Percentiles rank a stretch among this genome's conserved stretches.
These are phyloP conservation scores for Oxyura jamaicensis DNA, from an alignment of 2,113 vertebrate genomes.

Conservation along the genomic window DNA sequence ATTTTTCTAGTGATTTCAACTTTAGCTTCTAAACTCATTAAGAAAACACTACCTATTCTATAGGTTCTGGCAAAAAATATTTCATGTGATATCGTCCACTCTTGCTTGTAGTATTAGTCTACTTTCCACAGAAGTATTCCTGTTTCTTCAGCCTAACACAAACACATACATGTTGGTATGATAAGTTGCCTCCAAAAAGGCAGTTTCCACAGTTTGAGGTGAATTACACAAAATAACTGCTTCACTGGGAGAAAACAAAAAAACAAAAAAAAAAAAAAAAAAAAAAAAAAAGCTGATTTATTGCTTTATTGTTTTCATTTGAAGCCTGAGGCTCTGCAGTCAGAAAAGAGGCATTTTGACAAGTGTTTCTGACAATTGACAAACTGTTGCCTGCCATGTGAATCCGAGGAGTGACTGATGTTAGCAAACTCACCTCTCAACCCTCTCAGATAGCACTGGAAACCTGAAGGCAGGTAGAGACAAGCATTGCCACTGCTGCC, in stretches of 20 bases:
- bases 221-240: not conserved
- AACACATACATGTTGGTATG: not conserved
- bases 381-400: not conserved
- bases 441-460: not conserved
- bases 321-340: not conserved
- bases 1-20: not conserved
- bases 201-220: not conserved
- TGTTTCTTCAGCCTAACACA: not conserved
- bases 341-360: not conserved
- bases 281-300: not conserved
- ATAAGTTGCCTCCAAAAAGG: not conserved
- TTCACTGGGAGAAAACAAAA: not conserved
- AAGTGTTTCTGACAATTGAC: not conserved
- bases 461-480: not conserved
- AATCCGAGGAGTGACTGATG: not conserved
- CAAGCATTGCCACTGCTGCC: fast-evolving
- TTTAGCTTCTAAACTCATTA: not conserved
- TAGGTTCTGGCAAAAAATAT: not conserved
- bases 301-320: not conserved
- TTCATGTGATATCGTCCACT: not conserved
- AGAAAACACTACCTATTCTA: not conserved
- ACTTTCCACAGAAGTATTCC: not conserved
- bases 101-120: not conserved
- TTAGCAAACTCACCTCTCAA: not conserved
- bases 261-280: no score